Percentiles rank a stretch among this genome's conserved stretches.
Conservation (phyloP, 1,140 invertebrate species). For the Sitobion miscanthi region DNA sequence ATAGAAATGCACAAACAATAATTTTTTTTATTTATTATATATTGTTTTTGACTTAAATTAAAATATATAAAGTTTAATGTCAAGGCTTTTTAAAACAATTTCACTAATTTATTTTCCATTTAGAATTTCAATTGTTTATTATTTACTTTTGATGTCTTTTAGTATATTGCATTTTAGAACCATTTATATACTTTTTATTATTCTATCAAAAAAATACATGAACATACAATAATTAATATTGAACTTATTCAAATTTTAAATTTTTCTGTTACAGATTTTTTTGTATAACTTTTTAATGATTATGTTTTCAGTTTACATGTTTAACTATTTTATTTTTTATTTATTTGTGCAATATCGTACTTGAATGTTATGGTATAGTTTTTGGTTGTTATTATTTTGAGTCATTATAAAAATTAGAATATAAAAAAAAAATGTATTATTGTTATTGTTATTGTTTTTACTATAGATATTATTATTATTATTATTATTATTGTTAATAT, state of each 20-base stretch:
- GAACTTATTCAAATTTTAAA: neutral
- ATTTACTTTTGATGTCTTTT: neutral
- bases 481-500: slow-evolving; percentile 22
- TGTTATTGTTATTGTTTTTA: slow-evolving; percentile 19
- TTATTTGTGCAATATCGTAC: neutral
- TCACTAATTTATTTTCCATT: neutral
- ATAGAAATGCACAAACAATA: no score
- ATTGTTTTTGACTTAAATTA: neutral
- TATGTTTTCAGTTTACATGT: neutral
- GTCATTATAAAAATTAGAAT: neutral
- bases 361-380: neutral
- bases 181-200: neutral
- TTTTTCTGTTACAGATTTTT: neutral
- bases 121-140: neutral
- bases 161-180: neutral
- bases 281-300: neutral
- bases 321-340: neutral
- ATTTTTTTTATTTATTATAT: no score
- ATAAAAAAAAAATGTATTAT: neutral
- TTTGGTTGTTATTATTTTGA: neutral
- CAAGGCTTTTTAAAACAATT: neutral
- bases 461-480: neutral
- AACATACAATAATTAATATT: neutral
- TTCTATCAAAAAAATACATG: neutral
- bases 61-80: neutral